Percentiles rank a stretch among this genome's conserved stretches.
Evolutionary conservation across 2,888 invertebrate species (phyloP).

Genomic region (Parasteatoda lunata): DNA sequence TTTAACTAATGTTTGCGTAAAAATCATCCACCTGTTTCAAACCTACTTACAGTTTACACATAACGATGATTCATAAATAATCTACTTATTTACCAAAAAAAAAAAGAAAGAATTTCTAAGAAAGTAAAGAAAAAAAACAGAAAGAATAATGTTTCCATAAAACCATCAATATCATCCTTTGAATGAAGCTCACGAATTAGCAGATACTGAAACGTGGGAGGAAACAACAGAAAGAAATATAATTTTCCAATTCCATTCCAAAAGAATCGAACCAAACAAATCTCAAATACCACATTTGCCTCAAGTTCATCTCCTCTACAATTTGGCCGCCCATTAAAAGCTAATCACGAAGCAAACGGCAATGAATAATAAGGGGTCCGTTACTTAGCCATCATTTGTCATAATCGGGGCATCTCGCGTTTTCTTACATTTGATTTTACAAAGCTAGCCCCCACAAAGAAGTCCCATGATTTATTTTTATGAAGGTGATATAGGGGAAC

Average conservation of each 20-base stretch:
- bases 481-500: conserved; percentile 39
- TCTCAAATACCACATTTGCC: conserved; percentile 42
- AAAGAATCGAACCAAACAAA: conserved; percentile 59
- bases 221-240: neutral
- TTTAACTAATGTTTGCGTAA: no score
- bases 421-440: conserved; percentile 37
- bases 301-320: conserved; percentile 55
- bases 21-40: no score
- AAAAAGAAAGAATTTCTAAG: neutral
- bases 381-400: conserved; percentile 65
- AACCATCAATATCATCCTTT: conserved; percentile 33
- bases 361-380: conserved; percentile 61
- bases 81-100: conserved; percentile 4
- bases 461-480: conserved; percentile 60
- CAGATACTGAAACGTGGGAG: conserved; percentile 47
- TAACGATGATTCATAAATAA: conserved; percentile 21
- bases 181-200: conserved; percentile 53
- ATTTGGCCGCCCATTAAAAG: conserved; percentile 62
- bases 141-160: neutral
- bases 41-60: no score
- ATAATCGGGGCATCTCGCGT: conserved; percentile 46
- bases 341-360: conserved; percentile 60
- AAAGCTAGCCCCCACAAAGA: conserved; percentile 10
- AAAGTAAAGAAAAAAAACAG: neutral
- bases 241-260: conserved; percentile 31